Conservation (phyloP, 2,888 invertebrate genomes). For the Aproaerema taeniolella region DNA sequence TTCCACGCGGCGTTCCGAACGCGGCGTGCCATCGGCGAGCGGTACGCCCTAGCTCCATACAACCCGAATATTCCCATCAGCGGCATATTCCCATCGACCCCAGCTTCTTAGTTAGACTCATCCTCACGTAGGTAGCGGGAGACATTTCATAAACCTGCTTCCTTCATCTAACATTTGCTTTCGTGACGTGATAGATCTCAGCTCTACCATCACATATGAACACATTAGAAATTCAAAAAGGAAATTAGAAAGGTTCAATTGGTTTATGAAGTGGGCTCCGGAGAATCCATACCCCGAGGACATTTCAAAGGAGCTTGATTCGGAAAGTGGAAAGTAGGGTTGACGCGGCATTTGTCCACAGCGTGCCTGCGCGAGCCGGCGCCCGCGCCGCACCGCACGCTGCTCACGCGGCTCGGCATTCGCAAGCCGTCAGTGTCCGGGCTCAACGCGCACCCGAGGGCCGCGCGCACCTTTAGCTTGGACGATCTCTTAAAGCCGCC, state of each 20-base stretch:
- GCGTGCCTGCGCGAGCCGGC: slow-evolving; percentile 60
- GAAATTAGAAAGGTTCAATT: no score
- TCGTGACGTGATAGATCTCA: neutral
- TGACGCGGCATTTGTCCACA: slow-evolving; percentile 75
- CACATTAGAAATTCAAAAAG: no score
- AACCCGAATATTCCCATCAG: slow-evolving; percentile 6
- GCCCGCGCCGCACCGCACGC: slow-evolving; percentile 76
- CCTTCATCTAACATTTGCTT: neutral
- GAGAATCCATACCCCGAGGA: slow-evolving; percentile 1
- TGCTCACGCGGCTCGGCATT: slow-evolving; percentile 90
- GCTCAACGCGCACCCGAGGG: slow-evolving; percentile 83
- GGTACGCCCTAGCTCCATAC: slow-evolving; percentile 16
- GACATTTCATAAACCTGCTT: neutral
- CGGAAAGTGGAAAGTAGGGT: slow-evolving; percentile 9
- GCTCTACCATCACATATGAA: no score
- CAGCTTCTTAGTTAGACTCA: slow-evolving; percentile 8
- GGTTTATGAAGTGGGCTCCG: no score
- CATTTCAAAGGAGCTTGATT: slow-evolving; percentile 9
- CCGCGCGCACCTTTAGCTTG: slow-evolving; percentile 90
- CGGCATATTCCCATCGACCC: neutral
- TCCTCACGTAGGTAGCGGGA: slow-evolving; percentile 2
- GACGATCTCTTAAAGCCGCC: slow-evolving; percentile 92
- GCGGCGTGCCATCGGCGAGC: slow-evolving; percentile 25
- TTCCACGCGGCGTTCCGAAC: slow-evolving; percentile 19
- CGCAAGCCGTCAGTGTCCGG: slow-evolving; percentile 92